phyloP scores from a whole-genome alignment of 1,140 invertebrate genomes.

The Bursaphelenchus mucronatus region DNA sequence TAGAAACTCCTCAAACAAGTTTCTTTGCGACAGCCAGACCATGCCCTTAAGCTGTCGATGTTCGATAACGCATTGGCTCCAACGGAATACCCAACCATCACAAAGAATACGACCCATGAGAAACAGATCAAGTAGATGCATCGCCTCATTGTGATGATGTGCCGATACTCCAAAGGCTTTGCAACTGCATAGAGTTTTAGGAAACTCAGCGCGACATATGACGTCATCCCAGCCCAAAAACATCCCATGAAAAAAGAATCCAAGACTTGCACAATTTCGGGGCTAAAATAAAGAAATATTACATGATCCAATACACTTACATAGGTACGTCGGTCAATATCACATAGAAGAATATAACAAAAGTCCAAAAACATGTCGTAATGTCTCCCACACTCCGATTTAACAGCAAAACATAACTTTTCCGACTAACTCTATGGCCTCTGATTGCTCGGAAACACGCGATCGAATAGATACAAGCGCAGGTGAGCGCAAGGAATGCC shows the following conservation, averaged over 20 bases:
- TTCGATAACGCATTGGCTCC: constrained; percentile 24
- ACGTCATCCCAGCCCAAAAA: constrained; percentile 55
- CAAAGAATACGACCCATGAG: constrained; percentile 33
- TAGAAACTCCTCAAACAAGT: constrained; percentile 35
- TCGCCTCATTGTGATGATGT: constrained; percentile 50
- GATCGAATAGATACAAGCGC: constrained; percentile 45
- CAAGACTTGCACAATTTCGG: constrained; percentile 41
- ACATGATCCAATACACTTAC: constrained; percentile 34
- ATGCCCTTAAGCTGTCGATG: constrained; percentile 27
- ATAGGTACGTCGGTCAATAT: constrained; percentile 32
- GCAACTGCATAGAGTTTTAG: constrained; percentile 53
- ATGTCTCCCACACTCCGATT: constrained; percentile 52
- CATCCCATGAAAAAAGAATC: constrained; percentile 49
- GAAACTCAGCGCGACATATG: constrained; percentile 45
- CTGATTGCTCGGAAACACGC: constrained; percentile 48
- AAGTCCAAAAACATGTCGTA: constrained; percentile 38
- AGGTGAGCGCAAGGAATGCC: constrained; percentile 35
- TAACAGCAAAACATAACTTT: constrained; percentile 51
- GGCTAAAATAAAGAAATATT: constrained; percentile 31
- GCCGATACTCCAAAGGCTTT: constrained; percentile 47
- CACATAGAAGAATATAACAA: constrained; percentile 38
- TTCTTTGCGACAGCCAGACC: constrained; percentile 35
- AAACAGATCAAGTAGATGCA: constrained; percentile 45
- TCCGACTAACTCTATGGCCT: constrained; percentile 46
- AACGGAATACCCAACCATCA: constrained; percentile 29